Base-by-base conservation (phyloP, 2,888 invertebrate genomes). In the Orgyia antiqua region DNA sequence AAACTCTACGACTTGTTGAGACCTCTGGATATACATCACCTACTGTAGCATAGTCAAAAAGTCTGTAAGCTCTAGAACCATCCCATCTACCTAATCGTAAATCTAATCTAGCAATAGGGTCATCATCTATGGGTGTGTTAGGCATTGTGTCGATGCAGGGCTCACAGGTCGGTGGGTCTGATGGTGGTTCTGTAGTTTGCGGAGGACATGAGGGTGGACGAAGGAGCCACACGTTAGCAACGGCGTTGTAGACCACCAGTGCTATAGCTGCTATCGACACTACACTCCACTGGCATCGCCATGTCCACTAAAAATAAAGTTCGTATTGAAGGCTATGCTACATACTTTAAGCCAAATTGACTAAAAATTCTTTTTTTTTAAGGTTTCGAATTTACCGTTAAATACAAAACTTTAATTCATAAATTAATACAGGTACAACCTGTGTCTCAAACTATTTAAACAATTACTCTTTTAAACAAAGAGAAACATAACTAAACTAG, bases 11-110 rank as follows among this genome's bases (percentile, higher is more conserved):
- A 8, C 75, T 69, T n/a, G 86, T 68, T 8, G 90, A 91, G 3
- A 91, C 57, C 10, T 89, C 87, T 0, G 86, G 71, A 54, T 90
- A 95, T 38, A 88, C 77, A 2, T 90, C 89, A 1, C 95, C 95
- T 0, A 91, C 88, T 1, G 91, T 66, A 0, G 91, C 90, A 54
- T 92, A 91, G 65, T 95, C 94, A 67, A 91, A 94, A 49, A 92
- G 87, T 54, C 90, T 91, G 66, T 90, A 94, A 8, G 91, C 68
- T 10, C 91, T 86, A 8, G 90, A 88, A 36, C 89, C 88, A 49
- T 95, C 95, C 93, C 93, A 94, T 44, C 93, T 86, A 1, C 94
- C 93, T 10, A 92, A 80, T 28, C 88, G 86, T 10, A 93, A 68
- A 60, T 94, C 90, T 10, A 94, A 66, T 33, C 86, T 82, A 6